A percentile compares a stretch with the other conserved stretches of the same genome.
phyloP scores from a whole-genome alignment of 2,797 vertebrate genomes.

The Phaenicophaeus curvirostris region DNA sequence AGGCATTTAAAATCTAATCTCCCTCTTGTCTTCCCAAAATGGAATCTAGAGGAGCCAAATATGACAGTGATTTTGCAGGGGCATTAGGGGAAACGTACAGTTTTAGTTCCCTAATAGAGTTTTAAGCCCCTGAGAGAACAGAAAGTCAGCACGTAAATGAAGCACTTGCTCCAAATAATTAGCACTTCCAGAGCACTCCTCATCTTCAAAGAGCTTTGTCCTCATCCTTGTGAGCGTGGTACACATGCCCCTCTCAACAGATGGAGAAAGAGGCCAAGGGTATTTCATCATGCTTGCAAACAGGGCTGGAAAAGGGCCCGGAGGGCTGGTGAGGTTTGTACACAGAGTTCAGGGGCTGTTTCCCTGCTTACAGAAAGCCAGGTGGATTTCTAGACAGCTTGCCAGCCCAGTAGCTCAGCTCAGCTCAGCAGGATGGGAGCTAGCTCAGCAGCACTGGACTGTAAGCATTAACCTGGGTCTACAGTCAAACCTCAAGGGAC shows the following conservation, averaged over 20 bases:
- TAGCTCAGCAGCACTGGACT: neutral
- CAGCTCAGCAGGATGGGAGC: neutral
- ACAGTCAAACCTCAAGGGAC: conserved; percentile 6
- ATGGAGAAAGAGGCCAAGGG: conserved; percentile 23
- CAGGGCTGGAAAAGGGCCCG: neutral
- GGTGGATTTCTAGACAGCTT: neutral
- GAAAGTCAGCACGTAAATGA: conserved; percentile 39
- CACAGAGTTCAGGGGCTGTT: neutral
- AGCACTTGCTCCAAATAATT: conserved; percentile 33
- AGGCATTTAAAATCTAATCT: conserved; percentile 58
- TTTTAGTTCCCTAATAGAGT: conserved; percentile 59
- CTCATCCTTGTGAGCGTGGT: neutral
- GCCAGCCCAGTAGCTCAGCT: neutral
- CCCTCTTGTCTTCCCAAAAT: conserved; percentile 42
- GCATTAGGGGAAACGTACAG: neutral
- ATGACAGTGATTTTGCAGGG: conserved; percentile 28
- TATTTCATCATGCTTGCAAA: neutral
- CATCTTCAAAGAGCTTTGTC: conserved; percentile 21
- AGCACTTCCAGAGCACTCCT: conserved; percentile 21
- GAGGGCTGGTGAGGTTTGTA: neutral
- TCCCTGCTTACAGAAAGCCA: neutral
- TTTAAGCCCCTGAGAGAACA: conserved; percentile 50
- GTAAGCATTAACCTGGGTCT: conserved; percentile 11
- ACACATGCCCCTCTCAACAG: neutral
- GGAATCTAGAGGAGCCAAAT: conserved; percentile 51